phyloP scores from a whole-genome alignment of 1,140 invertebrate species.

The Agrilus planipennis region DNA sequence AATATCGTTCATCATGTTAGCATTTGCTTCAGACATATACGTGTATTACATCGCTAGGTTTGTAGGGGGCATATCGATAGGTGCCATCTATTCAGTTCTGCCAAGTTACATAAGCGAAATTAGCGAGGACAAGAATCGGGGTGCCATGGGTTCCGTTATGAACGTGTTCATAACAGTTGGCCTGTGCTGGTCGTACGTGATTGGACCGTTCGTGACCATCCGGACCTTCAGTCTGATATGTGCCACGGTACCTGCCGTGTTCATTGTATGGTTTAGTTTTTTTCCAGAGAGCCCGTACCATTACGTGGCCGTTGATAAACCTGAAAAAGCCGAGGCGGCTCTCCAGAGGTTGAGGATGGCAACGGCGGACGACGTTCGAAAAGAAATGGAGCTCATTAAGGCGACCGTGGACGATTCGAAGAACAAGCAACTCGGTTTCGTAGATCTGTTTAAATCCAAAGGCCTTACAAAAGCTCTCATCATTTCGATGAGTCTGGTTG shows the following conservation, averaged over 20 bases:
- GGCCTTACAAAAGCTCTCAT: slow-evolving; percentile 50
- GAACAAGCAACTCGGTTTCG: slow-evolving; percentile 1
- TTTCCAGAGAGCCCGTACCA: slow-evolving; percentile 70
- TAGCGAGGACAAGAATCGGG: slow-evolving; percentile 26
- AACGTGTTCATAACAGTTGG: slow-evolving; percentile 22
- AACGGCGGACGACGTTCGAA: not conserved
- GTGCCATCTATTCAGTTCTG: slow-evolving; percentile 37
- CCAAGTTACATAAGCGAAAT: slow-evolving; percentile 42
- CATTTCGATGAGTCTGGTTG: slow-evolving; percentile 54
- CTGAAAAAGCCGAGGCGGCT: slow-evolving; percentile 9
- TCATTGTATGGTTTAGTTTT: slow-evolving; percentile 39
- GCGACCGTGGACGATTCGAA: slow-evolving; percentile 29
- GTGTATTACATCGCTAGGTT: slow-evolving; percentile 32
- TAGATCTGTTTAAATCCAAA: slow-evolving; percentile 23
- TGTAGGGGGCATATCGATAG: slow-evolving; percentile 35
- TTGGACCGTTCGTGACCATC: slow-evolving; percentile 48
- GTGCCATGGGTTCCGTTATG: slow-evolving; percentile 17
- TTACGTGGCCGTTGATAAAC: slow-evolving; percentile 9
- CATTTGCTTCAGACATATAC: slow-evolving; percentile 25
- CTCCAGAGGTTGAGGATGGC: slow-evolving; percentile 14
- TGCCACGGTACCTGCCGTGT: slow-evolving; percentile 35
- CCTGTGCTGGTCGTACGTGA: slow-evolving; percentile 35
- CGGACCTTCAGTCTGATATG: slow-evolving; percentile 37
- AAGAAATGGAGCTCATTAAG: slow-evolving; percentile 4
- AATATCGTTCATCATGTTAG: slow-evolving; percentile 30